A percentile compares a stretch with the other conserved stretches of the same genome.
phyloP scores from a whole-genome alignment of 2,888 invertebrate genomes.

The Norana najaformis region DNA sequence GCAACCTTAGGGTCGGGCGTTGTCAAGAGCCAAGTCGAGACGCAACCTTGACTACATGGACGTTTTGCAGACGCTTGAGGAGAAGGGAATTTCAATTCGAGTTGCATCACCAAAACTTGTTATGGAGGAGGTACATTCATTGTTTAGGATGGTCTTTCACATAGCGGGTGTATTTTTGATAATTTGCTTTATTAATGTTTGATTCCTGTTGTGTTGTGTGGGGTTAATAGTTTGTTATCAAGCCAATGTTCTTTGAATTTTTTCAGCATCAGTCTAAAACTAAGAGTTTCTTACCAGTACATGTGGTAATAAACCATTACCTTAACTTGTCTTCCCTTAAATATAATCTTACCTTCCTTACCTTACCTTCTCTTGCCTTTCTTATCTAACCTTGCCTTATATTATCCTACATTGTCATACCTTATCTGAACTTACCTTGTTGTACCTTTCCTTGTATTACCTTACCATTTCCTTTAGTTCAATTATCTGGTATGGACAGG shows the following conservation, averaged over 20 bases:
- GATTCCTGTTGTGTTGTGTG: background rate
- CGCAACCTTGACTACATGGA: conserved; percentile 90
- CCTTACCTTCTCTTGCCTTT: too few species aligned
- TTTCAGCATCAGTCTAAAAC: background rate
- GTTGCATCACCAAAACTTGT: conserved; percentile 98
- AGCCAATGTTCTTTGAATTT: background rate
- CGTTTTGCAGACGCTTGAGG: conserved; percentile 81
- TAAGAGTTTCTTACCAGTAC: background rate
- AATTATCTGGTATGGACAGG: background rate
- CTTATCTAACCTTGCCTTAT: background rate
- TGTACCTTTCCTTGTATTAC: background rate
- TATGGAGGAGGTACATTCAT: conserved; percentile 85
- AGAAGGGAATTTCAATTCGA: conserved; percentile 86
- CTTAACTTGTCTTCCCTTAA: too few species aligned
- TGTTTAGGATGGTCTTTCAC: background rate
- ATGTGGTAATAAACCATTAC: background rate
- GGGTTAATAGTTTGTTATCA: background rate
- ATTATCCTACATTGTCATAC: background rate
- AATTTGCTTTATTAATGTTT: background rate
- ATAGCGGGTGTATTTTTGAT: background rate
- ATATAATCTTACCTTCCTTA: too few species aligned
- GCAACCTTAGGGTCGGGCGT: conserved; percentile 82
- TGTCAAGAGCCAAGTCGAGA: conserved; percentile 94
- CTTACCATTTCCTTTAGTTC: background rate
- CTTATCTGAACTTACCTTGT: background rate